These are phyloP conservation scores for Bettongia penicillata DNA, from an alignment of 2,113 vertebrate genomes.

Conservation along the genomic window DNA sequence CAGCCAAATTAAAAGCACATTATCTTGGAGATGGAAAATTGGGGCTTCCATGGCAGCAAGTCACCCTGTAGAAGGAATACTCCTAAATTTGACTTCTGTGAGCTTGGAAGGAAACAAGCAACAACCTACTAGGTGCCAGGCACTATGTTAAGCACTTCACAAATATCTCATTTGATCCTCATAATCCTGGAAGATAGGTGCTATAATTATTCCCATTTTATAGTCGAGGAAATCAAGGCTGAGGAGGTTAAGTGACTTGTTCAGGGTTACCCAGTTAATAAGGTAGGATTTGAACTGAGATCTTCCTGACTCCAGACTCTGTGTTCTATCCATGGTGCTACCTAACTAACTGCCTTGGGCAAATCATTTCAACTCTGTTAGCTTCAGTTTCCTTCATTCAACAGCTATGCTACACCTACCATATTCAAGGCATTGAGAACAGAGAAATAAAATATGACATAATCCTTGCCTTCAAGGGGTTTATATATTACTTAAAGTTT, in stretches of 20 bases:
- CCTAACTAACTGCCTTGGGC: background rate
- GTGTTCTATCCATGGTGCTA: background rate
- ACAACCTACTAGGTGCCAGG: background rate
- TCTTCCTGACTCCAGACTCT: background rate
- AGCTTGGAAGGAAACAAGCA: background rate
- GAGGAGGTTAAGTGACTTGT: background rate
- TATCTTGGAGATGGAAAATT: constrained; percentile 5
- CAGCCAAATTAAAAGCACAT: background rate
- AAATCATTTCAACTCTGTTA: background rate
- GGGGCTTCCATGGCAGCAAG: constrained; percentile 6
- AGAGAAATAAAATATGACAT: background rate
- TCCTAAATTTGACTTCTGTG: background rate
- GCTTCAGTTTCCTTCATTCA: background rate
- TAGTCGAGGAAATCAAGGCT: background rate
- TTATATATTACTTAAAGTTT: background rate
- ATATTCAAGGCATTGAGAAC: background rate
- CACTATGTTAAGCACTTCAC: too few species aligned
- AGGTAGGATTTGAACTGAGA: background rate
- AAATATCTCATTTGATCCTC: background rate
- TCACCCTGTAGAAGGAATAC: constrained; percentile 19
- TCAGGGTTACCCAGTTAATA: background rate
- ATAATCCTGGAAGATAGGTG: background rate
- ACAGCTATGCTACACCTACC: background rate
- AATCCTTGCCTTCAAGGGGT: background rate
- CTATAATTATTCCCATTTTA: background rate